Evolutionary conservation across 1,140 invertebrate species (phyloP), one percentile per base, ranked within the genome.

Genomic region (Panulirus ornatus): DNA sequence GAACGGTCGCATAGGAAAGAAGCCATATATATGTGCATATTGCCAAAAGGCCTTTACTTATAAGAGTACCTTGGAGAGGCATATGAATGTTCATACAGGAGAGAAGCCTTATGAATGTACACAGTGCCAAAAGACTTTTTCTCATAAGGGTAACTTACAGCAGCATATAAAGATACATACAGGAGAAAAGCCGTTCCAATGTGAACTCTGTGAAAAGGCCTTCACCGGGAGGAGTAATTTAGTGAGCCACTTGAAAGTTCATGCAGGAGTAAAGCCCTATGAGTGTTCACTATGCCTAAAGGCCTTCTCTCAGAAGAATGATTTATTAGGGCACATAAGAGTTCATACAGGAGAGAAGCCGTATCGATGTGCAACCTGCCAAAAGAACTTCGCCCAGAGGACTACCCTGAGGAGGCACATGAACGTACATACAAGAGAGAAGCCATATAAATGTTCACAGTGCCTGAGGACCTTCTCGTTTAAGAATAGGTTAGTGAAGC

Each of bases 71-170:
- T 27, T 84, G 1, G 22, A 3, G 22, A 40, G 30, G n/a, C 82
- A 84, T 47, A 1, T 27, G 6, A 14, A 19, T 1, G 2, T 6
- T 22, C 82, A 71, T 42, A 71, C 19, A 47, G 82, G 63, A 16
- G 63, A 66, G 36, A 40, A 14, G 40, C 3, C 40, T 11, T 71
- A 70, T 58, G 16, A 47, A 34, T 82, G 79, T 82, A 27, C 27
- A 27, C n/a, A 63, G 51, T 82, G 79, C 58, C 44, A 36, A 0
- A 82, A 82, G 51, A 27, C 9, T 27, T 82, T 82, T 11, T 22
- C 22, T 9, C 27, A 66, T 5, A 84, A 84, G 22, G 3, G 19
- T 9, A 38, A 70, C 19, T 30, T 54, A 9, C 11, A 8, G 2
- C 9, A 54, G 36, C 81, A 84, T 34, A 19, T 22, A 2, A 42